Percentiles rank a stretch among this genome's conserved stretches.
These are phyloP conservation scores for Datnioides undecimradiatus DNA, from an alignment of 2,113 vertebrate species.

Conservation along the genomic window DNA sequence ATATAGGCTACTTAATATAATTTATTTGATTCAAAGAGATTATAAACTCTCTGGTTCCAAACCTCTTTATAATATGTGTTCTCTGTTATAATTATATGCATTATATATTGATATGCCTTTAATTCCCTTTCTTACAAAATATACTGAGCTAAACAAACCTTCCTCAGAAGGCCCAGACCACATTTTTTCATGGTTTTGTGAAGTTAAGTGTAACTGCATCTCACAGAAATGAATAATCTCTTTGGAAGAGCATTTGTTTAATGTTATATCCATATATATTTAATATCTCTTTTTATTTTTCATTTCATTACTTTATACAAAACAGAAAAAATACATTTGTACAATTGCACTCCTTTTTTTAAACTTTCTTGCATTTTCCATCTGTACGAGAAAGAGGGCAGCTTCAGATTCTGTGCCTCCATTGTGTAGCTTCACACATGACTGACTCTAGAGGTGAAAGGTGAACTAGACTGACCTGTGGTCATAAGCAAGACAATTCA, in stretches of 20 bases:
- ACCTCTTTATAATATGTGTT: no score
- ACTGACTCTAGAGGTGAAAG: constrained; percentile 66
- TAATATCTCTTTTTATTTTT: neutral
- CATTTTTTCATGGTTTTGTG: neutral
- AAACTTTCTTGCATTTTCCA: neutral
- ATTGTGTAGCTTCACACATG: constrained; percentile 74
- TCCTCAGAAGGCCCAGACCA: no score
- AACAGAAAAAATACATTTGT: neutral
- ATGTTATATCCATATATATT: neutral
- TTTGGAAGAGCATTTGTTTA: neutral
- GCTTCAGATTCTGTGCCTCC: constrained; percentile 17
- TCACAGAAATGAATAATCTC: neutral
- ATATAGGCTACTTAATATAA: no score
- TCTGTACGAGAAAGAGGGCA: constrained; percentile 4
- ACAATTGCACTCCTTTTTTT: neutral
- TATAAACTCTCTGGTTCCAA: no score
- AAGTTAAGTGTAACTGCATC: neutral
- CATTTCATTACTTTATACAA: neutral
- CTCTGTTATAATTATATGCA: no score
- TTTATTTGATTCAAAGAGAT: no score
- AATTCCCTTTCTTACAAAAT: neutral
- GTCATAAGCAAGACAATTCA: constrained; percentile 61
- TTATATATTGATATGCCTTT: neutral
- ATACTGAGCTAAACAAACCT: neutral
- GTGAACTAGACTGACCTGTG: constrained; percentile 59